phyloP scores from a whole-genome alignment of 2,113 vertebrate genomes.

The Harpagus bidentatus region DNA sequence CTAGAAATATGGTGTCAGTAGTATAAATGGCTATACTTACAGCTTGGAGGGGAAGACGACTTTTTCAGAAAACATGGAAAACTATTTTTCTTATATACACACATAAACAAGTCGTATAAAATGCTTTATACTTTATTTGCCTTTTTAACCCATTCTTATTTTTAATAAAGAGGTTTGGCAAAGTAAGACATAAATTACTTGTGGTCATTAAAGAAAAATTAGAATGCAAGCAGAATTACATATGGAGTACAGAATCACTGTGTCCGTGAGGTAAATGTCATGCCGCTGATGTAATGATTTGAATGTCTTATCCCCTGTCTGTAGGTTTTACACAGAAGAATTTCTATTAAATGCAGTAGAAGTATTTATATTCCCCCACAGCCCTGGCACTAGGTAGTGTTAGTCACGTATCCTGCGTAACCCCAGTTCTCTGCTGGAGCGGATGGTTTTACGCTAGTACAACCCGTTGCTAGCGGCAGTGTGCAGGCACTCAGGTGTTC shows the following conservation, averaged over 20 bases:
- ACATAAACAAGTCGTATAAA: neutral
- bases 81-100: neutral
- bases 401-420: neutral
- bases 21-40: neutral
- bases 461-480: neutral
- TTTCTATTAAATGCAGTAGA: neutral
- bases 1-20: neutral
- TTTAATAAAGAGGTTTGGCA: neutral
- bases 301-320: neutral
- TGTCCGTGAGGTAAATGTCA: neutral
- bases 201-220: neutral
- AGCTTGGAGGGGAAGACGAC: neutral
- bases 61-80: neutral
- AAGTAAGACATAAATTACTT: neutral
- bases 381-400: neutral
- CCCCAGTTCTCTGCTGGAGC: neutral
- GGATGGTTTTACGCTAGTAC: neutral
- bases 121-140: neutral
- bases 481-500: neutral
- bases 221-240: neutral
- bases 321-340: neutral
- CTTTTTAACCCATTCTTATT: neutral
- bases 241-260: neutral
- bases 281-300: neutral
- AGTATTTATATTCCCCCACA: neutral